Evolutionary conservation across 2,888 invertebrate species (phyloP).

Genomic region (Limnephilus auricula): DNA sequence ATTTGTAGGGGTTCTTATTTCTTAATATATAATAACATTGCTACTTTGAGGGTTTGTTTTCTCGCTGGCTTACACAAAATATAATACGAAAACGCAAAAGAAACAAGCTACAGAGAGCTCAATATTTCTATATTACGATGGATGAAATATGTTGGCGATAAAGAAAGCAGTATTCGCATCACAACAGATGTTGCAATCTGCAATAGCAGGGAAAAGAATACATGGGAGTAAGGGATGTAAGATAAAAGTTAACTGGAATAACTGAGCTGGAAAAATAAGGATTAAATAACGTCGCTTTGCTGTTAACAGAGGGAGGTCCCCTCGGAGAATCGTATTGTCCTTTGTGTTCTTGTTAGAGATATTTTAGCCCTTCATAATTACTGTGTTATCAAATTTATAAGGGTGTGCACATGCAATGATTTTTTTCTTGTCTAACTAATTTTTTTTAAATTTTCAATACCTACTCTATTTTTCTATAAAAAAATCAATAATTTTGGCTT

Average conservation of each 20-base stretch:
- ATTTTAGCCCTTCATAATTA: not conserved
- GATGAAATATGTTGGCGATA: slow-evolving; percentile 10
- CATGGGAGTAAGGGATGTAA: not conserved
- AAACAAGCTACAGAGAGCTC: not conserved
- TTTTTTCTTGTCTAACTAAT: not conserved
- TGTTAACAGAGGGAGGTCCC: slow-evolving; percentile 40
- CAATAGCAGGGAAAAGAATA: not conserved
- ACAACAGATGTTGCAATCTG: slow-evolving; percentile 41
- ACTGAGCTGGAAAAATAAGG: slow-evolving; percentile 55
- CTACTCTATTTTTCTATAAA: too few species aligned
- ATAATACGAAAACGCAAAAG: not conserved
- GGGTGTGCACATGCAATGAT: too few species aligned
- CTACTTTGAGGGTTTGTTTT: not conserved
- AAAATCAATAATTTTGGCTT: too few species aligned
- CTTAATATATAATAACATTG: not conserved
- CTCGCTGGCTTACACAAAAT: not conserved
- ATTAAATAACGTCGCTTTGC: slow-evolving; percentile 57
- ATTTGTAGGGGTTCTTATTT: not conserved
- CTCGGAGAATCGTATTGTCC: not conserved
- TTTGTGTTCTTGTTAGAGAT: not conserved
- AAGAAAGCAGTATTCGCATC: slow-evolving; percentile 41
- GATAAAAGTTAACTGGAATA: slow-evolving; percentile 52
- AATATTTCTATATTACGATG: slow-evolving; percentile 24
- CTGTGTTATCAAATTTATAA: not conserved
- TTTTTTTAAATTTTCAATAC: not conserved